Conservation (phyloP, 2,113 vertebrate genomes). For the Paralichthys olivaceus region DNA sequence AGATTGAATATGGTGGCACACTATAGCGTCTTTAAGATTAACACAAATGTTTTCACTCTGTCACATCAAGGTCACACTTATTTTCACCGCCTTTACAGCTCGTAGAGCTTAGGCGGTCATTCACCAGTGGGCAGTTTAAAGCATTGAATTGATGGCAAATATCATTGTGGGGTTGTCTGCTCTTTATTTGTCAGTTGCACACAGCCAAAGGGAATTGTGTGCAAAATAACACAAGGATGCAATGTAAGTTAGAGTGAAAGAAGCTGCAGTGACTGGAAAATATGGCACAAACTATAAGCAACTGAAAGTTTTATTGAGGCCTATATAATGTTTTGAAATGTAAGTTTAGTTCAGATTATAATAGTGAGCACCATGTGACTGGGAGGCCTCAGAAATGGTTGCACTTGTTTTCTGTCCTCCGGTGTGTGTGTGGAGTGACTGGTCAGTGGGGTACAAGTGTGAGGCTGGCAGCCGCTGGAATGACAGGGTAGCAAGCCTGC, state of each 20-base stretch:
- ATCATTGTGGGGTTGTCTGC: background rate
- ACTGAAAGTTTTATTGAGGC: background rate
- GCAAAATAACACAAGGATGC: background rate
- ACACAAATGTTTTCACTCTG: constrained; percentile 1
- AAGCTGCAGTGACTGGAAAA: background rate
- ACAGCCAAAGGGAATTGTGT: background rate
- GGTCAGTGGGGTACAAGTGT: background rate
- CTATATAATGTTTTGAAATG: background rate
- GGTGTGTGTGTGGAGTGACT: background rate
- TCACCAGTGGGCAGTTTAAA: constrained; percentile 1
- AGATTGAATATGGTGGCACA: background rate
- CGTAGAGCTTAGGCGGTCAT: background rate
- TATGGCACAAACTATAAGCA: background rate
- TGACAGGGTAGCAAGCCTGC: background rate
- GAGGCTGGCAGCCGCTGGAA: background rate
- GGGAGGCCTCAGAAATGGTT: background rate
- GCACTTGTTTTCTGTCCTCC: background rate
- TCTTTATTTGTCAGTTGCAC: constrained; percentile 2
- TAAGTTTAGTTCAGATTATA: background rate
- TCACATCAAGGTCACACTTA: constrained; percentile 39
- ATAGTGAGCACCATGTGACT: background rate
- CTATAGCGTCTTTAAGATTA: constrained; percentile 6
- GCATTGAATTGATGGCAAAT: background rate
- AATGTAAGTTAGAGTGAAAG: background rate
- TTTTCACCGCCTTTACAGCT: background rate